Conservation (phyloP, 2,797 vertebrate species). For the Huso huso region DNA sequence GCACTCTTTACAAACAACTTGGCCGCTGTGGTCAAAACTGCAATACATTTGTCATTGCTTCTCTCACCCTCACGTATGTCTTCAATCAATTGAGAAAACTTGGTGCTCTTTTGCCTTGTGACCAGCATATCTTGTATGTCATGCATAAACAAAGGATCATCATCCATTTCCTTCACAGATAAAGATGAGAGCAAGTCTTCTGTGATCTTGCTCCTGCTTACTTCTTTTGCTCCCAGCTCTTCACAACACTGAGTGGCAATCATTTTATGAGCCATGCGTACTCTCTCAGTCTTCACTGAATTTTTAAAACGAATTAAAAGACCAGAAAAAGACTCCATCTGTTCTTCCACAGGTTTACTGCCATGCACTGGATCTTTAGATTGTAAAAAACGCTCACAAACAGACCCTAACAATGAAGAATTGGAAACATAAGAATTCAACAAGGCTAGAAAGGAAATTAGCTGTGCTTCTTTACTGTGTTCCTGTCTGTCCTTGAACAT, state of each 20-base stretch:
- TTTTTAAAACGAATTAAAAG: slow-evolving; percentile 47
- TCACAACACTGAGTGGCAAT: slow-evolving; percentile 54
- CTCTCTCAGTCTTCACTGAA: slow-evolving; percentile 40
- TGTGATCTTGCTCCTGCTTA: slow-evolving; percentile 44
- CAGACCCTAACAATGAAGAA: slow-evolving; percentile 54
- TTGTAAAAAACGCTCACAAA: slow-evolving; percentile 57
- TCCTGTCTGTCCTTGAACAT: slow-evolving; percentile 48
- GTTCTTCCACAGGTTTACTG: slow-evolving; percentile 46
- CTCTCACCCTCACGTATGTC: slow-evolving; percentile 46
- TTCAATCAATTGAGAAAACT: slow-evolving; percentile 59
- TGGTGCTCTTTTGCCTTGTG: slow-evolving; percentile 52
- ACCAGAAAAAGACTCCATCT: slow-evolving; percentile 56
- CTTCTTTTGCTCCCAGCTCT: slow-evolving; percentile 41
- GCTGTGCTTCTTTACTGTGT: slow-evolving; percentile 40
- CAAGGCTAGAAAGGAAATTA: slow-evolving; percentile 60
- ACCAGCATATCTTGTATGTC: slow-evolving; percentile 56
- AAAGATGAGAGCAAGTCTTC: slow-evolving; percentile 40
- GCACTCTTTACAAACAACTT: slow-evolving; percentile 46
- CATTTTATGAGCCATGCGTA: slow-evolving; percentile 54
- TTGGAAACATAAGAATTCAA: slow-evolving; percentile 53
- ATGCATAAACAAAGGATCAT: slow-evolving; percentile 41
- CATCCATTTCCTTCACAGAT: slow-evolving; percentile 51
- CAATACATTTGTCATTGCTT: slow-evolving; percentile 36
- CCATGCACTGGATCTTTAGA: slow-evolving; percentile 32
- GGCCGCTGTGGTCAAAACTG: slow-evolving; percentile 51